These are phyloP conservation scores for Caradrina clavipalpis DNA, from an alignment of 2,888 invertebrate species.

Conservation along the genomic window DNA sequence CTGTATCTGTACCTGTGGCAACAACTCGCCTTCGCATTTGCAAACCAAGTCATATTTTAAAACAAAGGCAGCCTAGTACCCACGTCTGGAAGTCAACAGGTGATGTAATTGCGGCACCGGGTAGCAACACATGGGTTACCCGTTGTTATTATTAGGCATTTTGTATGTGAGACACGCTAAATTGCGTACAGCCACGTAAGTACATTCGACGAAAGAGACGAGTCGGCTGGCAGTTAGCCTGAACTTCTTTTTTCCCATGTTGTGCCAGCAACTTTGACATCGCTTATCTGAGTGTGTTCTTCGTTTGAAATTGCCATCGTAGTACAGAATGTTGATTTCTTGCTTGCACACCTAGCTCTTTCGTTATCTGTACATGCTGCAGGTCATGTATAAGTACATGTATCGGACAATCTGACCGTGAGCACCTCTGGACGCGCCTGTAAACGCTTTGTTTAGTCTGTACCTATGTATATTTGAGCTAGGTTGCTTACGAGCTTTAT, in stretches of 20 bases:
- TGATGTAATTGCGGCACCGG: conserved; percentile 69
- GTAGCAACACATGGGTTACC: conserved; percentile 68
- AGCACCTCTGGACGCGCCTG: conserved; percentile 61
- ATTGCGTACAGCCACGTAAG: conserved; percentile 59
- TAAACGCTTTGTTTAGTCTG: conserved; percentile 58
- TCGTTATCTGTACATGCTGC: conserved; percentile 9
- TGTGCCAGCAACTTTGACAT: background rate
- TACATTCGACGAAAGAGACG: conserved; percentile 20
- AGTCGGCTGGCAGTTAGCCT: background rate
- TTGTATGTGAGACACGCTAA: conserved; percentile 81
- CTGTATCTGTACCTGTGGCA: too few species aligned
- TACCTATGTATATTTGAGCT: conserved; percentile 49
- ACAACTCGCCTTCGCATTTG: background rate
- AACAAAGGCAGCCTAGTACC: conserved; percentile 26
- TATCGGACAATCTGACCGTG: conserved; percentile 68
- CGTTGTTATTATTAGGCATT: conserved; percentile 80
- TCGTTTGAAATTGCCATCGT: background rate
- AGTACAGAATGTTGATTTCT: background rate
- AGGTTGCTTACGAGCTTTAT: conserved; percentile 40
- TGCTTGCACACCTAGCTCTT: background rate
- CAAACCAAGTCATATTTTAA: conserved; percentile 15
- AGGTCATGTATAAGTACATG: conserved; percentile 48
- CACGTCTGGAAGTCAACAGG: conserved; percentile 72
- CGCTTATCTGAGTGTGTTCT: background rate
- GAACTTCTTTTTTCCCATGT: background rate